phyloP scores from a whole-genome alignment of 2,113 vertebrate species.

The Ondatra zibethicus region DNA sequence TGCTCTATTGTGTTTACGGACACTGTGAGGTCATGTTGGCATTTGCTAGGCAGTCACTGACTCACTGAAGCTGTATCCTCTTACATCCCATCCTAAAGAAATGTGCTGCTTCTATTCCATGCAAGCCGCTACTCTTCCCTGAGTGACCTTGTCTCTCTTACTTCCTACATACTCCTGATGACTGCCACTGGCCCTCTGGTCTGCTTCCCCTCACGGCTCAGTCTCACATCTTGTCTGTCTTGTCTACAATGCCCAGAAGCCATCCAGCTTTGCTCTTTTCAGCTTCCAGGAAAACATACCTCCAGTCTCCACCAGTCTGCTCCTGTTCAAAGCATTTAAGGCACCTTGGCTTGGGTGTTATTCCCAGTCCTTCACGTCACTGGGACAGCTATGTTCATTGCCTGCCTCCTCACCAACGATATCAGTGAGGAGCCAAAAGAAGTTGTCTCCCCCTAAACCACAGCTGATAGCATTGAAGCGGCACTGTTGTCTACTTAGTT shows the following conservation, averaged over 20 bases:
- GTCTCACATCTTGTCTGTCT: neutral
- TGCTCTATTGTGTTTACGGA: neutral
- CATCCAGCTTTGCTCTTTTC: neutral
- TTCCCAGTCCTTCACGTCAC: neutral
- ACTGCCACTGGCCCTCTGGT: neutral
- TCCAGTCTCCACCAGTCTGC: neutral
- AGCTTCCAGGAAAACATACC: neutral
- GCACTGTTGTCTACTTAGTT: neutral
- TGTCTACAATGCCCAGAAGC: neutral
- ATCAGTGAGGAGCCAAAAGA: neutral
- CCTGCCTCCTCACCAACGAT: neutral
- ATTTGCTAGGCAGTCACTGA: neutral
- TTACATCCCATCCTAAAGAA: neutral
- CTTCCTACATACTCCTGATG: neutral
- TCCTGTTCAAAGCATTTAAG: neutral
- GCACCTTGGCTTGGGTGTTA: neutral
- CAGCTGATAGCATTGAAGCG: neutral
- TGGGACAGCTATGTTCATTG: neutral
- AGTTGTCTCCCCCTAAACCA: neutral
- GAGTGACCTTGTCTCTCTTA: neutral
- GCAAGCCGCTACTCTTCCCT: neutral
- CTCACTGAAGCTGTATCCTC: neutral
- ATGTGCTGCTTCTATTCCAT: neutral
- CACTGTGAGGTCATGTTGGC: neutral
- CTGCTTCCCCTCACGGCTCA: neutral